A percentile compares a stretch with the other conserved stretches of the same genome.
Evolutionary conservation across 2,113 vertebrate species (phyloP).

Genomic region (Tauraco erythrolophus): DNA sequence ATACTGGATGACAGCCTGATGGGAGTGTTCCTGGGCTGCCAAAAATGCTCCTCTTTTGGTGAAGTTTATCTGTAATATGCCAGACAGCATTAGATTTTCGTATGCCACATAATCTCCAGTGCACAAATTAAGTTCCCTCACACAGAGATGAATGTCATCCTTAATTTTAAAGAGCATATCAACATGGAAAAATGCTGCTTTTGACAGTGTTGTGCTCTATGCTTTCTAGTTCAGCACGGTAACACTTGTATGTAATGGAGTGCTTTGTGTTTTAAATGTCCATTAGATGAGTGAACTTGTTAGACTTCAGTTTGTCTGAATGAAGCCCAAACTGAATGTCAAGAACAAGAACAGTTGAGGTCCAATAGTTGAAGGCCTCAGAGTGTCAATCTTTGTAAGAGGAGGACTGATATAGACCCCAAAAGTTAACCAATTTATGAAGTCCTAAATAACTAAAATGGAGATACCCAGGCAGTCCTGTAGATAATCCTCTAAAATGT

Average conservation of each 20-base stretch:
- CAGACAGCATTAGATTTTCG: background rate
- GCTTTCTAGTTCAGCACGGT: background rate
- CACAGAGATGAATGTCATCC: background rate
- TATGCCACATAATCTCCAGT: background rate
- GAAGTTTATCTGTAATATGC: background rate
- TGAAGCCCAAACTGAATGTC: background rate
- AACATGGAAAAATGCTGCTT: background rate
- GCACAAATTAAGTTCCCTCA: background rate
- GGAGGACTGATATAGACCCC: background rate
- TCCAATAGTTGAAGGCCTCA: background rate
- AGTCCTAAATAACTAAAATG: background rate
- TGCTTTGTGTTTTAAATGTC: background rate
- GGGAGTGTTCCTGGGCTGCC: background rate
- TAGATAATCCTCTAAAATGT: background rate
- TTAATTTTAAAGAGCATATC: background rate
- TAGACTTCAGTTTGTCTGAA: background rate
- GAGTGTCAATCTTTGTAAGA: background rate
- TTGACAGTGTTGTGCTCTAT: background rate
- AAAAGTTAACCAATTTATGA: background rate
- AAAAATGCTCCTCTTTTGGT: background rate
- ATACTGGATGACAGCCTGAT: background rate
- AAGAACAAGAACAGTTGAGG: background rate
- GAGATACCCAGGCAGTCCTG: background rate
- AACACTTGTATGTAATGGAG: rapidly evolving
- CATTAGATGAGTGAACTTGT: background rate